phyloP scores from a whole-genome alignment of 2,113 vertebrate species.

The Axis porcinus region DNA sequence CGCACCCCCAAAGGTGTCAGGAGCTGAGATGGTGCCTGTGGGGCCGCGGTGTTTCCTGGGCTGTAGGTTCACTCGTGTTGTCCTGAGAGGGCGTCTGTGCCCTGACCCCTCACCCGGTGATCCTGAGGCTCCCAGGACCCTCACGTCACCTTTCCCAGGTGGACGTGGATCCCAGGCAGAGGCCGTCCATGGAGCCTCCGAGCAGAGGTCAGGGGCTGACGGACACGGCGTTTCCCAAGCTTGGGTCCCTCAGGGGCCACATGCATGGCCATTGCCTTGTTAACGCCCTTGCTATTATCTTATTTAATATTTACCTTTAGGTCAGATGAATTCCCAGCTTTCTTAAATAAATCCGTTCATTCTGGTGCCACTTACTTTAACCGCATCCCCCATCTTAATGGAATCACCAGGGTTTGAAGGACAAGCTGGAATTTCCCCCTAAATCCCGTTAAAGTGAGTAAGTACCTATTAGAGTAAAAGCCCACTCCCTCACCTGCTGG shows the following conservation, averaged over 20 bases:
- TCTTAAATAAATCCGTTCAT: too few species aligned
- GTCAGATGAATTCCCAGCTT: too few species aligned
- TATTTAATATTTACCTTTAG: not conserved
- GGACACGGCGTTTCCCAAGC: not conserved
- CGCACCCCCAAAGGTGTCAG: rapidly evolving
- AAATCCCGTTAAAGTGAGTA: not conserved
- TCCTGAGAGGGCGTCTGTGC: not conserved
- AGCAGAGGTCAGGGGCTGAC: not conserved
- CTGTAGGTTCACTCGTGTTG: rapidly evolving
- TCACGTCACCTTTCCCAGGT: not conserved
- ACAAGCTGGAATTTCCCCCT: not conserved
- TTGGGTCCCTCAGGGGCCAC: not conserved
- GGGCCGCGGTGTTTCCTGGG: not conserved
- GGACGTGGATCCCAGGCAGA: not conserved
- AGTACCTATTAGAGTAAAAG: not conserved
- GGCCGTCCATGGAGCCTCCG: not conserved
- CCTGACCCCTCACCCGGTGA: not conserved
- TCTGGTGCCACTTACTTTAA: not conserved
- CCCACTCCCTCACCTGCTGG: not conserved
- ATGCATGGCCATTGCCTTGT: rapidly evolving
- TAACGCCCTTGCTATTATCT: rapidly evolving
- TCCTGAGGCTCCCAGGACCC: not conserved
- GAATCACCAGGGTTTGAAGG: rapidly evolving
- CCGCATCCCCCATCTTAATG: not conserved
- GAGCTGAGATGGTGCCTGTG: rapidly evolving